Base-by-base conservation (phyloP, 1,140 invertebrate species). In the Hesperophylax magnus region DNA sequence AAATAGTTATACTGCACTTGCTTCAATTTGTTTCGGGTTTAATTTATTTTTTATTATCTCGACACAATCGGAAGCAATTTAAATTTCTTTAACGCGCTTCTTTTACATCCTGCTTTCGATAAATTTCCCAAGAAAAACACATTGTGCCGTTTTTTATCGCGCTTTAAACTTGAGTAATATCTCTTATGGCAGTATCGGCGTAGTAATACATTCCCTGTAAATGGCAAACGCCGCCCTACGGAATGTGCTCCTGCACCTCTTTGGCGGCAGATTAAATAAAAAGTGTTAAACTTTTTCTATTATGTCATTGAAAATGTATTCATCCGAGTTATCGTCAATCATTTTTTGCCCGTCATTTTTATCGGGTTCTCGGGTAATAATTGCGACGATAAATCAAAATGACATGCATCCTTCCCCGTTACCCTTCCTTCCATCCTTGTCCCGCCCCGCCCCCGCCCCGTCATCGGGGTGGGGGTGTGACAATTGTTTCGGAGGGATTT, bases 341-440 rank as follows among this genome's bases (percentile, higher is more conserved):
- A 84, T 79, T 81, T 84, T 83, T 84, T 81, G 75, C 82, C 80
- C 77, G 79, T 78, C 65, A 79, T 84, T 84, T 84, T 83, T 83
- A 80, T 82, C 85, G 84, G 84, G 85, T 85, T 85, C 85, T 85
- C 87, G 72, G 72, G 83, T 86, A 87, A 87, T 87, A 88, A 88
- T 88, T 87, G 87, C 85, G 82, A 79, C 85, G 86, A 90, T 89
- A 89, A 90, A 90, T 89, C 88, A 90, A 89, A 89, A 87, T 88
- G 88, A 88, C 88, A 87, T 86, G 85, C 87, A 86, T 87, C 88
- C 76, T 87, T 86, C 88, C 88, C 86, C 83, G n/a, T n/a, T 65
- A 63, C 52, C 65, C 58, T 31, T 27, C 27, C 27, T 27, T 2
- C 11, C 9, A 0, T 2, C 39, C 39, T 14, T 14, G 9, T 6